Percentiles rank a stretch among this genome's conserved stretches.
phyloP scores from a whole-genome alignment of 2,113 vertebrate species.

The Calcarius ornatus region DNA sequence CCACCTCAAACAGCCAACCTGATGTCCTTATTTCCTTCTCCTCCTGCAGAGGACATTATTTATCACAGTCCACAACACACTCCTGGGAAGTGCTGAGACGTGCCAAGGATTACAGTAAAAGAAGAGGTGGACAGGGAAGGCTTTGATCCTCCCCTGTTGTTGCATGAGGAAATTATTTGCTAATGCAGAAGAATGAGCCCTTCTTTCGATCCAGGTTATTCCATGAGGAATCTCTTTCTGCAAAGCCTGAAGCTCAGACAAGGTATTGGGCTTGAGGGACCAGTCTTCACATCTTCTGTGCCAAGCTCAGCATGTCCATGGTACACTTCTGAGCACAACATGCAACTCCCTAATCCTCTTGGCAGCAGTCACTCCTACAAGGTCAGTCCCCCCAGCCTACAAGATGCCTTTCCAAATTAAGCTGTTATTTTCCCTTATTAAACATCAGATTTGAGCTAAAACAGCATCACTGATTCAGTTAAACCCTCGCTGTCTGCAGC shows the following conservation, averaged over 20 bases:
- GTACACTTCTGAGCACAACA: not conserved
- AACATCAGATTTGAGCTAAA: slow-evolving; percentile 33
- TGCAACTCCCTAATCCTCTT: slow-evolving; percentile 8
- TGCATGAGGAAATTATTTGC: not conserved
- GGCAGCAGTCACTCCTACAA: not conserved
- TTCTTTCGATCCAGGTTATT: not conserved
- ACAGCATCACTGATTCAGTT: slow-evolving; percentile 1
- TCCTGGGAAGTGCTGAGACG: not conserved
- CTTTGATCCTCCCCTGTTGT: not conserved
- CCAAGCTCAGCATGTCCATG: not conserved
- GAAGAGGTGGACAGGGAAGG: not conserved
- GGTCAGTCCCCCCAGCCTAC: not conserved
- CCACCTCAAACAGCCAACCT: not conserved
- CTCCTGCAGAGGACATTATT: not conserved
- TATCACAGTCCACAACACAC: not conserved
- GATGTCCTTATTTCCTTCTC: not conserved
- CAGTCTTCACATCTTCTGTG: not conserved
- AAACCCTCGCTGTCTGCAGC: not conserved
- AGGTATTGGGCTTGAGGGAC: not conserved
- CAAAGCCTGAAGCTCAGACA: not conserved
- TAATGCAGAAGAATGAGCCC: not conserved
- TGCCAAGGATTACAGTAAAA: not conserved
- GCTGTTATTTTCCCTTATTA: slow-evolving; percentile 40
- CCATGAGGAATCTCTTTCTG: not conserved
- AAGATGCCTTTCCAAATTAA: slow-evolving; percentile 18